These are phyloP conservation scores for Andrena bicolor DNA, from an alignment of 2,888 invertebrate genomes.

Conservation along the genomic window DNA sequence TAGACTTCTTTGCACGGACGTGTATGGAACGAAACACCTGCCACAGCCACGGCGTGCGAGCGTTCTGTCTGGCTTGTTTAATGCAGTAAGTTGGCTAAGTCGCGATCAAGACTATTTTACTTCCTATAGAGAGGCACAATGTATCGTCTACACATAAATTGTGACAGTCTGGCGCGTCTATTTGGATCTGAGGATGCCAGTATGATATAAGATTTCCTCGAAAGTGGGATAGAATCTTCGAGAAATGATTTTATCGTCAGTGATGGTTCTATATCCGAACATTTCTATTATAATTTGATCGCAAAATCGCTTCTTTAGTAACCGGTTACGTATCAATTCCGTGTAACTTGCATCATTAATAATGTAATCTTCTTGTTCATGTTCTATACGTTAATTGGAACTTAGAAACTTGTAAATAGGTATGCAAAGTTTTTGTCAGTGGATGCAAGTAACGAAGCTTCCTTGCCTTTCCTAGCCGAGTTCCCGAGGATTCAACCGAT, in stretches of 20 bases:
- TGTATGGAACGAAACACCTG: constrained; percentile 11
- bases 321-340: not conserved
- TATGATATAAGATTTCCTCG: not conserved
- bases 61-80: constrained; percentile 22
- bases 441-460: too few relatives aligned
- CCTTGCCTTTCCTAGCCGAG: not conserved
- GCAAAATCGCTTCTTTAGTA: not conserved
- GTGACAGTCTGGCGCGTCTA: not conserved
- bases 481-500: constrained; percentile 8
- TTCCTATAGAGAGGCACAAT: not conserved
- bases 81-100: not conserved
- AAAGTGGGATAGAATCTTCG: constrained; percentile 7
- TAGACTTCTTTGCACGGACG: constrained; percentile 7
- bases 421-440: too few relatives aligned
- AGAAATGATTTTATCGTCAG: not conserved
- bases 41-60: not conserved
- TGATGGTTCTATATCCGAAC: too few relatives aligned
- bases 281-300: too few relatives aligned
- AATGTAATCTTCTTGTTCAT: too few relatives aligned
- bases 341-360: too few relatives aligned
- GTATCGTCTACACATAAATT: not conserved
- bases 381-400: too few relatives aligned
- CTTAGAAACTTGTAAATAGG: too few relatives aligned
- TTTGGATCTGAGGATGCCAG: not conserved
- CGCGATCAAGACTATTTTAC: constrained; percentile 13